These are phyloP conservation scores for Poeciliopsis infans DNA, from an alignment of 2,797 vertebrate species.

Conservation along the genomic window DNA sequence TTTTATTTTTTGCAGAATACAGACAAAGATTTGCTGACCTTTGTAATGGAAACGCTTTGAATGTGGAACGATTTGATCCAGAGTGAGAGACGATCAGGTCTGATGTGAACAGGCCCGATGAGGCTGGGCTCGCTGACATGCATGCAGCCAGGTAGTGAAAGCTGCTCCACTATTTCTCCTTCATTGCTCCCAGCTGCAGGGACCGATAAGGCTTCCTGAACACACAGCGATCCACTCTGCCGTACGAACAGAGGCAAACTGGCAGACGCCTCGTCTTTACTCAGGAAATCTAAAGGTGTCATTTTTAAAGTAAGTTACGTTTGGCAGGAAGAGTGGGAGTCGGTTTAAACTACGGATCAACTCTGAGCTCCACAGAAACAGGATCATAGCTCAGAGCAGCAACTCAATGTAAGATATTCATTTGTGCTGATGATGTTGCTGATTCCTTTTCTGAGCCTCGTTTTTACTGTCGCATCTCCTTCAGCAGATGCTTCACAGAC, in stretches of 20 bases:
- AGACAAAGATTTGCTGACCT: no score
- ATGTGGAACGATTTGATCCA: constrained; percentile 1
- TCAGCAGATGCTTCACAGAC: constrained; percentile 36
- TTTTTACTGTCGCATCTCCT: constrained; percentile 24
- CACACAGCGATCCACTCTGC: constrained; percentile 58
- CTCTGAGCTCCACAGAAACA: constrained; percentile 26
- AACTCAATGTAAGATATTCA: constrained; percentile 16
- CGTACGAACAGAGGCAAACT: constrained; percentile 51
- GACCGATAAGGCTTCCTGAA: constrained; percentile 68
- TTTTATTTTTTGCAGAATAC: no score
- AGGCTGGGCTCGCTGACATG: constrained; percentile 34
- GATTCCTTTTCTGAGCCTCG: constrained; percentile 14
- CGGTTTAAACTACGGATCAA: constrained; percentile 46
- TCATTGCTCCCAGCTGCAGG: constrained; percentile 69
- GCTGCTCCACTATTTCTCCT: constrained; percentile 64
- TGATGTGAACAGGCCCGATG: constrained; percentile 57
- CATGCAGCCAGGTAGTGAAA: constrained; percentile 32
- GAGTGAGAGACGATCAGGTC: constrained; percentile 28
- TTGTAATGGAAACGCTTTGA: no score
- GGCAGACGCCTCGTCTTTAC: constrained; percentile 41
- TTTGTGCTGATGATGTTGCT: constrained; percentile 11
- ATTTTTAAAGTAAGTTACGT: constrained; percentile 45
- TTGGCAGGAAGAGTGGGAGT: constrained; percentile 34
- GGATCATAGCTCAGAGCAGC: constrained; percentile 28
- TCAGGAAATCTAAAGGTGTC: constrained; percentile 44